Conservation (phyloP, 1,140 invertebrate species). For the Zaprionus ornatus region DNA sequence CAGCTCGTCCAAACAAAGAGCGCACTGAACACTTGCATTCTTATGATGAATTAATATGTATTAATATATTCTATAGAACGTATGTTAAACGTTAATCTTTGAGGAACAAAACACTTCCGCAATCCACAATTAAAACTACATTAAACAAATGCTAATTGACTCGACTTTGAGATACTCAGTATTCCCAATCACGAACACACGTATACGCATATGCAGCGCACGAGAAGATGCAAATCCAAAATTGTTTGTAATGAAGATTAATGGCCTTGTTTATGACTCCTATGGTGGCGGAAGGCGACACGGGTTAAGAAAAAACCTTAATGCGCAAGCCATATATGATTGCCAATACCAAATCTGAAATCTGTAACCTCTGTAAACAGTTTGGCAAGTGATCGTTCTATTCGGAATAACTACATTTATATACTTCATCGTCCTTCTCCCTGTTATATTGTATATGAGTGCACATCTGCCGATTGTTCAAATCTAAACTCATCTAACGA, state of each 20-base stretch:
- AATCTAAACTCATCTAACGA: no score
- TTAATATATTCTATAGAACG: slow-evolving; percentile 47
- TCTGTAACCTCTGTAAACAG: no score
- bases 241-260: not conserved
- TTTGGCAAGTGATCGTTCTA: no score
- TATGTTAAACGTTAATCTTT: slow-evolving; percentile 9
- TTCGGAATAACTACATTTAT: no score
- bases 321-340: not conserved
- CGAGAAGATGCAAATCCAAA: not conserved
- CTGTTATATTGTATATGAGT: no score
- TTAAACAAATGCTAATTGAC: slow-evolving; percentile 56
- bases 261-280: not conserved
- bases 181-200: not conserved
- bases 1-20: not conserved
- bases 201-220: not conserved
- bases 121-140: slow-evolving; percentile 49
- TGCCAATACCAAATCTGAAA: not conserved
- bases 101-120: slow-evolving; percentile 50
- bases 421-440: no score
- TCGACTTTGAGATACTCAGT: not conserved
- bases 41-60: slow-evolving; percentile 6
- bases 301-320: not conserved
- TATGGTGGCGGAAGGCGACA: not conserved
- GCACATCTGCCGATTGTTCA: no score
- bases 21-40: not conserved